Evolutionary conservation across 2,888 invertebrate species (phyloP).

Genomic region (Nebria brevicollis): DNA sequence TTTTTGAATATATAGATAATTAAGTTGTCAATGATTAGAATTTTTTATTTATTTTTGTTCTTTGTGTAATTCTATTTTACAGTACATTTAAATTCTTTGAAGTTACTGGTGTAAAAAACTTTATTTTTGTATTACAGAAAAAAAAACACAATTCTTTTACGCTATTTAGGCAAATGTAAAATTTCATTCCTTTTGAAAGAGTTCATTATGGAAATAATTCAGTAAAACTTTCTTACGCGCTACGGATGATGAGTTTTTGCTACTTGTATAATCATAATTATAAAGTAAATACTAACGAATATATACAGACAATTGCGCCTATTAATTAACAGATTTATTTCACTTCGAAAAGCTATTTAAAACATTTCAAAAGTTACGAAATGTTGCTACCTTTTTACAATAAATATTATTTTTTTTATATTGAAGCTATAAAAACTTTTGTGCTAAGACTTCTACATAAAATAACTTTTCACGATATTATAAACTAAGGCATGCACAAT

Average conservation of each 20-base stretch:
- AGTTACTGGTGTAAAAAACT: constrained; percentile 10
- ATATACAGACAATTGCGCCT: background rate
- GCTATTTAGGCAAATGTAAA: constrained; percentile 47
- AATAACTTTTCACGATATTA: no score
- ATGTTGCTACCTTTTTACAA: no score
- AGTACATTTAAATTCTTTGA: constrained; percentile 30
- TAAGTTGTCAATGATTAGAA: background rate
- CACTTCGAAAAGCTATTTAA: no score
- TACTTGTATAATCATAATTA: background rate
- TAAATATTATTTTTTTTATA: no score
- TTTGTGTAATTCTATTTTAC: background rate
- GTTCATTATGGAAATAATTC: constrained; percentile 46
- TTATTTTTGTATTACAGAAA: constrained; percentile 17
- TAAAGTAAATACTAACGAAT: background rate
- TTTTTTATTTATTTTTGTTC: background rate
- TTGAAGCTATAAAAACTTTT: no score
- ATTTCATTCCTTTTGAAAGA: constrained; percentile 42
- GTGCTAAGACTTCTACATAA: no score
- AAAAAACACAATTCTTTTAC: constrained; percentile 35
- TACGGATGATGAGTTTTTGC: background rate
- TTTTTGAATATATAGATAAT: background rate
- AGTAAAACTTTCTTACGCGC: constrained; percentile 28
- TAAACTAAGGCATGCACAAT: no score
- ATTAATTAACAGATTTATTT: background rate
- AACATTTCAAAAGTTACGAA: no score